Evolutionary conservation across 2,113 vertebrate genomes (phyloP), one percentile per base, ranked within the genome.

Genomic region (Hemibagrus wyckioides): DNA sequence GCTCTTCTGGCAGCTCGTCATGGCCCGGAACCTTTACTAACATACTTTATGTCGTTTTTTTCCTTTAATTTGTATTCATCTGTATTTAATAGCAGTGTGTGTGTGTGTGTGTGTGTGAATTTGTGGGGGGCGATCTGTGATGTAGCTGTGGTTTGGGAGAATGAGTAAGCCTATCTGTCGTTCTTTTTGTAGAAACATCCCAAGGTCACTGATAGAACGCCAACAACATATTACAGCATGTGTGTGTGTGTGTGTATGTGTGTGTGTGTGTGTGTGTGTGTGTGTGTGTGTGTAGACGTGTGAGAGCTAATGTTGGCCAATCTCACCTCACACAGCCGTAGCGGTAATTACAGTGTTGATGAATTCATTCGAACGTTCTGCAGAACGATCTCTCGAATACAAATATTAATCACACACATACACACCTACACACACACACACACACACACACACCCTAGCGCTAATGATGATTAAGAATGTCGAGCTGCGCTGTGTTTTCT

Each of bases 331-430:
- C 67, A 77, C 76, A 86, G 75, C 80, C 81, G 54, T 85, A 52
- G 81, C 71, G 33, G 54, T 88, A 88, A 86, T 90, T 80, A 25
- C 84, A 86, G 85, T 88, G 84, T 86, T 88, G 86, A 88, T 90
- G 44, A 86, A 90, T 86, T 83, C 57, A 76, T 90, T 88, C 41
- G 69, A 67, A 86, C 59, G 75, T 52, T 61, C 84, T 80, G 82
- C 54, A 85, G 56, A 89, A 80, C 85, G 57, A 44, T 85, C 86
- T 83, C 82, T 86, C 23, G 52, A 89, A 86, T 41, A 61, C 85
- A 30, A 67, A 82, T 59, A 81, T 69, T 89, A 28, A 63, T 36
- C 63, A 8, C 81, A 41, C 79, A 28, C 82, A 30, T 36, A 10
- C 81, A 30, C 82, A 71, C 48, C 86, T 19, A 83, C 83, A 85